phyloP scores from a whole-genome alignment of 2,888 invertebrate species.

The Alviniconcha strummeri region DNA sequence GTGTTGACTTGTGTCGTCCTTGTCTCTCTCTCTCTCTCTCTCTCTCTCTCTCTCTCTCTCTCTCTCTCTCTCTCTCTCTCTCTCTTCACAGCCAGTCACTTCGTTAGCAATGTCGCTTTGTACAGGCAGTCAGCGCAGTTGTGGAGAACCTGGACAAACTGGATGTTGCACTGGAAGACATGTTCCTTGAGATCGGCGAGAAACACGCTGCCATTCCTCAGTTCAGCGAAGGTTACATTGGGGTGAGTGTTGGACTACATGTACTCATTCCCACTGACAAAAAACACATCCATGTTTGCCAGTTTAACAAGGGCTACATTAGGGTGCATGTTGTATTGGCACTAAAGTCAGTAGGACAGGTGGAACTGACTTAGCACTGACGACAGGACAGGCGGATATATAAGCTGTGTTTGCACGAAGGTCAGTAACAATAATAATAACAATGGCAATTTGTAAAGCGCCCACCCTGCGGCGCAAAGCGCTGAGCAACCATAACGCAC shows the following conservation, averaged over 20 bases:
- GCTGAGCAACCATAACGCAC: neutral
- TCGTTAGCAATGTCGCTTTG: neutral
- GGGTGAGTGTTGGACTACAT: neutral
- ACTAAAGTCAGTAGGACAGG: neutral
- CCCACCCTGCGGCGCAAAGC: neutral
- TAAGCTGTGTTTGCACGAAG: neutral
- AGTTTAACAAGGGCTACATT: neutral
- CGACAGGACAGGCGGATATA: neutral
- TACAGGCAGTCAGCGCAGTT: constrained; percentile 10
- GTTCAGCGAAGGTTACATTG: neutral
- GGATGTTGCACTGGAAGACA: neutral
- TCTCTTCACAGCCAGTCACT: neutral
- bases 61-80: neutral
- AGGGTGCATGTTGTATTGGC: neutral
- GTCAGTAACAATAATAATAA: neutral
- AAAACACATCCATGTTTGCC: neutral
- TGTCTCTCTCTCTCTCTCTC: neutral
- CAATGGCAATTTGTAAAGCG: neutral
- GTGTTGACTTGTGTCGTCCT: no score
- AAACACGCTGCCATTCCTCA: constrained; percentile 15
- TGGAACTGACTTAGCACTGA: no score
- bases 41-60: neutral
- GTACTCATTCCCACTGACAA: neutral
- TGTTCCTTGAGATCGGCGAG: constrained; percentile 8
- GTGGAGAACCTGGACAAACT: constrained; percentile 13